phyloP scores from a whole-genome alignment of 1,140 invertebrate species.

The Pemphigus obesinymphae region DNA sequence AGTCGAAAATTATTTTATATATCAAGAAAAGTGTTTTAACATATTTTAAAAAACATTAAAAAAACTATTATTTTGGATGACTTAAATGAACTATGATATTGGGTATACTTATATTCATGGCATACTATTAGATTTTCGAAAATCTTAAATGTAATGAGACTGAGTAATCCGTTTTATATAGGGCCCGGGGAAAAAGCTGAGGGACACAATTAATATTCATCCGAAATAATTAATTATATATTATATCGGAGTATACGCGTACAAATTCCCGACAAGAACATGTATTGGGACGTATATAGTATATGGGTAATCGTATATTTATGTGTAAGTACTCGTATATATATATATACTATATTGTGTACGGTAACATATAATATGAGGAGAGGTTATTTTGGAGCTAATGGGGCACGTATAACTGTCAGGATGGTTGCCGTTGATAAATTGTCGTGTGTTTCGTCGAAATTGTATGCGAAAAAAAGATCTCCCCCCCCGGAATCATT shows the following conservation, averaged over 20 bases:
- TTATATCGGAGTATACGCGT: neutral
- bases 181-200: neutral
- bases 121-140: too few species aligned
- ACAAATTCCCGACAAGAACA: neutral
- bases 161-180: too few species aligned
- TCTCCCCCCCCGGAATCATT: neutral
- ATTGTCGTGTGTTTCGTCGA: neutral
- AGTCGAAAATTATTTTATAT: too few species aligned
- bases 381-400: slow-evolving; percentile 12
- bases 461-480: neutral
- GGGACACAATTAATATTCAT: neutral
- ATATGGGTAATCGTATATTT: neutral
- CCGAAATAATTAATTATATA: neutral
- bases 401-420: slow-evolving; percentile 28
- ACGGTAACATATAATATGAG: neutral
- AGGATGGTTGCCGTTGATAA: slow-evolving; percentile 21
- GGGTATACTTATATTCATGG: too few species aligned
- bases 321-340: neutral
- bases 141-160: too few species aligned
- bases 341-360: too few species aligned
- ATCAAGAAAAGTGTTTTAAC: too few species aligned
- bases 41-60: too few species aligned
- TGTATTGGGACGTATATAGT: neutral
- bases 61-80: too few species aligned
- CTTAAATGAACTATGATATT: too few species aligned